Conservation (phyloP, 2,888 invertebrate species). For the Tinea semifulvella region DNA sequence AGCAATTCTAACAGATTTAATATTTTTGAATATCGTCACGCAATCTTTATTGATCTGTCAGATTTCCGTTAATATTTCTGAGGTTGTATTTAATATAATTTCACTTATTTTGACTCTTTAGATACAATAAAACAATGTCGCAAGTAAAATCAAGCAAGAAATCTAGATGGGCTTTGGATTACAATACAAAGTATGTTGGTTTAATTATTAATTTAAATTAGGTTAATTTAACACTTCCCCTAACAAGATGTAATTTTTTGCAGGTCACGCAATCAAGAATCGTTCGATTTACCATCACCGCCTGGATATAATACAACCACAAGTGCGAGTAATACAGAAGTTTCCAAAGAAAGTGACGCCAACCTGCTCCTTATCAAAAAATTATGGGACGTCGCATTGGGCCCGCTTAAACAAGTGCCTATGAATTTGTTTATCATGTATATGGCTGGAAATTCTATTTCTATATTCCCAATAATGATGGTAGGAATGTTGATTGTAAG, state of each 20-base stretch:
- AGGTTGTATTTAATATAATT: too few species aligned
- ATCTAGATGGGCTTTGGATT: conserved; percentile 73
- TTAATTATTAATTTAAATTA: background rate
- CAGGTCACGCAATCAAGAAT: conserved; percentile 36
- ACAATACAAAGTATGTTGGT: conserved; percentile 63
- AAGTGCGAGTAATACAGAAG: conserved; percentile 77
- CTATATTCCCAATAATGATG: conserved; percentile 99
- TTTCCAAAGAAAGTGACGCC: conserved; percentile 82
- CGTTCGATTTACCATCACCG: conserved; percentile 75
- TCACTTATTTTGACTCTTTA: too few species aligned
- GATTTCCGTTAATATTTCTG: too few species aligned
- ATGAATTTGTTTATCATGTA: conserved; percentile 99
- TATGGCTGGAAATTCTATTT: conserved; percentile 99
- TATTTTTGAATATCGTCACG: too few species aligned
- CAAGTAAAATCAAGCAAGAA: conserved; percentile 55
- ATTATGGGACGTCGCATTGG: conserved; percentile 96
- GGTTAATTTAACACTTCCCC: background rate
- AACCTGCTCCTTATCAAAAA: conserved; percentile 90
- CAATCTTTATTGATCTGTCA: too few species aligned
- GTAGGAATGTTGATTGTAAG: conserved; percentile 98
- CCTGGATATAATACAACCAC: conserved; percentile 85
- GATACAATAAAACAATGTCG: too few species aligned
- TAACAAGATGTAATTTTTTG: too few species aligned
- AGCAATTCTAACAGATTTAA: too few species aligned
- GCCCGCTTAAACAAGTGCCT: conserved; percentile 94